Conservation (phyloP, 2,797 vertebrate genomes). For the Emys orbicularis region DNA sequence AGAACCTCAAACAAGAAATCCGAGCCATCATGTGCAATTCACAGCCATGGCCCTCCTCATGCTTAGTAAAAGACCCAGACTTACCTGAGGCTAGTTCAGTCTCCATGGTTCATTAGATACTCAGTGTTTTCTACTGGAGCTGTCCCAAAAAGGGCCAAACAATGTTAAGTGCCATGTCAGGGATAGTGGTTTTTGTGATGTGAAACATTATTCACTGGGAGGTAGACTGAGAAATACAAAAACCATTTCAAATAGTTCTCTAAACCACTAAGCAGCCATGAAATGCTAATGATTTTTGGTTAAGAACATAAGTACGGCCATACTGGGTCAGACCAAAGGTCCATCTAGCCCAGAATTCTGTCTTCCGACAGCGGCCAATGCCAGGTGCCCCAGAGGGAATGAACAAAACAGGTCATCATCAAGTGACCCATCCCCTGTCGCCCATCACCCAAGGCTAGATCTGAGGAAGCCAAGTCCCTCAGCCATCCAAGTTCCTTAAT, state of each 20-base stretch:
- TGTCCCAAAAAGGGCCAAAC: not conserved
- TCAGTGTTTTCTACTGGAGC: not conserved
- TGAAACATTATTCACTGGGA: not conserved
- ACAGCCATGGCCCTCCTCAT: not conserved
- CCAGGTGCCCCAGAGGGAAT: too few species aligned
- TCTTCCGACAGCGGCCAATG: too few species aligned
- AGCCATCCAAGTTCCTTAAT: too few species aligned
- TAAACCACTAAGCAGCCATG: not conserved
- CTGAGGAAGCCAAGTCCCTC: too few species aligned
- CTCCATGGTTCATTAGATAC: not conserved
- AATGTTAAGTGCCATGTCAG: not conserved
- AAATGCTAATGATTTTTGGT: not conserved
- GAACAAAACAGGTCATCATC: too few species aligned
- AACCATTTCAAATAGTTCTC: not conserved
- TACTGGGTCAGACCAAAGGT: too few species aligned
- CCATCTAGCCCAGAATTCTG: too few species aligned
- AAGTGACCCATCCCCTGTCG: too few species aligned
- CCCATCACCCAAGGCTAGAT: too few species aligned
- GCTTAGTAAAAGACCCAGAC: not conserved
- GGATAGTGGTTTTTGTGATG: not conserved
- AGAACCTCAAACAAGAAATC: not conserved
- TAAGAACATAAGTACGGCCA: not conserved
- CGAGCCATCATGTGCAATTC: not conserved
- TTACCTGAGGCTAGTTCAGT: not conserved
- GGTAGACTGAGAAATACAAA: not conserved